Conservation (phyloP, 2,113 vertebrate species). For the Felis chaus region DNA sequence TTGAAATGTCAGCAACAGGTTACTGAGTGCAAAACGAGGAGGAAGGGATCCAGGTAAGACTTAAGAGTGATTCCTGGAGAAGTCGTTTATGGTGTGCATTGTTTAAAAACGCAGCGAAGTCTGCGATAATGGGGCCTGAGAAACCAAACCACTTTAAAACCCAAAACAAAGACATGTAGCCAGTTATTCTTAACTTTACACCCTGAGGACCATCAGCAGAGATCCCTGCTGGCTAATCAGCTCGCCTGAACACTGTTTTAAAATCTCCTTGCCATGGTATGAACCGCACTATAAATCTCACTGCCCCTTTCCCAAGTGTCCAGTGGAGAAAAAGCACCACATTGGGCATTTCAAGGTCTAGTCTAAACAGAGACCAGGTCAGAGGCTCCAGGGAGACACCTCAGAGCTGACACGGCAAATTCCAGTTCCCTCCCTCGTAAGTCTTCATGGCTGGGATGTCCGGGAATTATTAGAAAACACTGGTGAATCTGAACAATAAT, state of each 20-base stretch:
- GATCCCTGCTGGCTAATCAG: background rate
- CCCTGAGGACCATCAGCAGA: background rate
- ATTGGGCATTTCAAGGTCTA: background rate
- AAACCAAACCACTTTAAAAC: constrained; percentile 12
- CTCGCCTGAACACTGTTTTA: background rate
- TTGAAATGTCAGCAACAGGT: constrained; percentile 50
- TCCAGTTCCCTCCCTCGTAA: background rate
- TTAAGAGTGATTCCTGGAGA: background rate
- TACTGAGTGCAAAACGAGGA: background rate
- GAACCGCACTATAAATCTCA: background rate
- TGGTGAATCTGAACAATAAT: background rate
- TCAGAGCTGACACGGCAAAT: background rate
- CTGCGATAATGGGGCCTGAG: background rate
- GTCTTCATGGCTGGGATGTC: background rate
- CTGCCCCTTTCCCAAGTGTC: background rate
- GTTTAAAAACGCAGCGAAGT: constrained; percentile 38
- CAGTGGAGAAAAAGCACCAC: background rate
- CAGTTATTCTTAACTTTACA: background rate
- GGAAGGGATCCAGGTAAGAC: background rate
- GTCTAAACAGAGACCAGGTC: constrained; percentile 13
- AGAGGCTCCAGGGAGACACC: background rate
- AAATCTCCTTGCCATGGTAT: background rate
- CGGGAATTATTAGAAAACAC: background rate
- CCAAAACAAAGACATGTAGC: background rate
- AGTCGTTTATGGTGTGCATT: background rate